Percentiles rank a stretch among this genome's conserved stretches.
Conservation (phyloP, 2,797 vertebrate species). For the Borostomias antarcticus region DNA sequence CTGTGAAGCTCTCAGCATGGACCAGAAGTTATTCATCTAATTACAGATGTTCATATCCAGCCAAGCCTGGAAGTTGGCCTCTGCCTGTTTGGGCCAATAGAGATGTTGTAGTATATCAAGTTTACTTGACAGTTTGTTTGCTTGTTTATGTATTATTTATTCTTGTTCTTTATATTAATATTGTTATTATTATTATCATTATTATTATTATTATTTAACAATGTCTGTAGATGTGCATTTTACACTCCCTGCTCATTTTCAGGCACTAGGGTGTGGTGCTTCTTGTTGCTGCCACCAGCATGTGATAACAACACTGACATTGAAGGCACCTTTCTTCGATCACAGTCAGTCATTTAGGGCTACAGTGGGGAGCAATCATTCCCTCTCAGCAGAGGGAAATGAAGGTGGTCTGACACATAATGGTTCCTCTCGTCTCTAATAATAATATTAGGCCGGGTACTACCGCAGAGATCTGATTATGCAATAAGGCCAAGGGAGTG, state of each 20-base stretch:
- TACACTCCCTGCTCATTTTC: not conserved
- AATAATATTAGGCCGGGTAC: constrained; percentile 28
- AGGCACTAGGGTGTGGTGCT: not conserved
- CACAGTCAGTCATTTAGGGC: constrained; percentile 47
- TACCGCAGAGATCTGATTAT: constrained; percentile 31
- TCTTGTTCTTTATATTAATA: too few species aligned
- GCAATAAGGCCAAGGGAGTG: constrained; percentile 22
- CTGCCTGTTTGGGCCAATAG: too few species aligned
- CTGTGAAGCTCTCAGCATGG: too few species aligned
- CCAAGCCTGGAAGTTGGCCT: too few species aligned
- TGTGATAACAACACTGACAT: constrained; percentile 30
- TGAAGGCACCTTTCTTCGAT: constrained; percentile 38
- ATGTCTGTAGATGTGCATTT: not conserved
- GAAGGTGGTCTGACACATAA: constrained; percentile 43
- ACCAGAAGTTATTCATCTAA: constrained; percentile 52
- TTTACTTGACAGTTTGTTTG: too few species aligned
- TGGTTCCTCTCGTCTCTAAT: constrained; percentile 31
- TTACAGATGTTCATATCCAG: too few species aligned
- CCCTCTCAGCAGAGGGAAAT: constrained; percentile 40
- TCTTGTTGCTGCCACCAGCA: not conserved
- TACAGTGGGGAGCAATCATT: constrained; percentile 39
- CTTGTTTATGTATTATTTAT: too few species aligned
- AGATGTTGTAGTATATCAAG: too few species aligned
- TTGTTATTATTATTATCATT: too few species aligned
- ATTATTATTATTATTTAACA: too few species aligned